Evolutionary conservation across 2,888 invertebrate species (phyloP), one percentile per base, ranked within the genome.

Genomic region (Hyposoter didymator): DNA sequence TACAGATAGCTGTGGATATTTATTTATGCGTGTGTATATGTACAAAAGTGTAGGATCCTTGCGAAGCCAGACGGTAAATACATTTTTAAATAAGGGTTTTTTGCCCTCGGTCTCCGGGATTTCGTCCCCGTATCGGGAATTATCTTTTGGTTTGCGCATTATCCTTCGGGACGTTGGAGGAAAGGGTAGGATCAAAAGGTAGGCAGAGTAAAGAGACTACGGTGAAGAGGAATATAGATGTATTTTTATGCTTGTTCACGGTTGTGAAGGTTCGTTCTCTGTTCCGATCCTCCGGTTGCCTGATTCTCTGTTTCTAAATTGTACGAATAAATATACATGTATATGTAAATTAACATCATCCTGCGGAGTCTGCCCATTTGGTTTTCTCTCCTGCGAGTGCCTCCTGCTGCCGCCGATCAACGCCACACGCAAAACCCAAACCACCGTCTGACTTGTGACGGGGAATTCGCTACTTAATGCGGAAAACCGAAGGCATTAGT

Each of bases 111-210:
- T 90, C 89, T 89, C 90, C 89, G 91, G 88, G 91, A 92, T 92
- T 92, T 91, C 90, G 92, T 92, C 90, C 92, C 90, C 92, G 92
- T 93, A 93, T 93, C 92, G 93, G 89, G 93, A 93, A 93, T 93
- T 93, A 93, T 93, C 93, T 92, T 93, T 93, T 92, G 92, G 93
- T 92, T 92, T 92, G 91, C 90, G 91, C 91, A 93, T 93, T 93
- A 93, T 93, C 92, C 92, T 92, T 91, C 89, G 89, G 90, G 79
- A 84, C 86, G 90, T 85, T 90, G 88, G 85, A 82, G 69, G 79
- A 35, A 66, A 81, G 75, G 84, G 89, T 87, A 90, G 91, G 91
- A 91, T 93, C 92, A 92, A 93, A 93, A 92, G 92, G 91, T 80
- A 85, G 76, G 73, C 64, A 69, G 47, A 62, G 69, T 19, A 75